These are phyloP conservation scores for Drosophila cognata DNA, from an alignment of 2,888 invertebrate species.

Conservation along the genomic window DNA sequence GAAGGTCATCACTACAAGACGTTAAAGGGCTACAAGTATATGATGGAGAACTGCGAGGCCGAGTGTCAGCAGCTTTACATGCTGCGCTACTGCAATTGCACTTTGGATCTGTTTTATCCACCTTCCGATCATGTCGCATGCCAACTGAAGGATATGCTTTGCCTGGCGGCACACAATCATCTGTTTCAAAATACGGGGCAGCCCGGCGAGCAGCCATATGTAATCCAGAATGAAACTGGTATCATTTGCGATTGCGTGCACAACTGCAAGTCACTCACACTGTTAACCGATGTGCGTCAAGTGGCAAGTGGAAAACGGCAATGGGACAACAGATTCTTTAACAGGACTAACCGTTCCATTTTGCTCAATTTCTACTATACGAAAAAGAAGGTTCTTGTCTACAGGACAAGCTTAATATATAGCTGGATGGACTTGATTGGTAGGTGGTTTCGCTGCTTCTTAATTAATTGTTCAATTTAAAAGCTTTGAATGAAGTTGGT, in stretches of 20 bases:
- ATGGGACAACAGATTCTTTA: not conserved
- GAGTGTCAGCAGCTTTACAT: slow-evolving; percentile 80
- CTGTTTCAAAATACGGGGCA: slow-evolving; percentile 62
- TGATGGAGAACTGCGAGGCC: slow-evolving; percentile 77
- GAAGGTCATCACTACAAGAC: slow-evolving; percentile 60
- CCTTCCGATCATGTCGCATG: slow-evolving; percentile 70
- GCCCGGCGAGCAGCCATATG: slow-evolving; percentile 66
- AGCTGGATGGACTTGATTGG: slow-evolving; percentile 85
- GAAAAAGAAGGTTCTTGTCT: slow-evolving; percentile 81
- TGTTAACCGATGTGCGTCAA: slow-evolving; percentile 64
- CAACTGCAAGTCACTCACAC: slow-evolving; percentile 80
- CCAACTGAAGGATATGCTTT: slow-evolving; percentile 72
- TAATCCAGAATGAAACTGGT: slow-evolving; percentile 57
- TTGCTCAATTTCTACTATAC: slow-evolving; percentile 84
- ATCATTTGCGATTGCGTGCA: slow-evolving; percentile 81
- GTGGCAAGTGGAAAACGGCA: slow-evolving; percentile 37
- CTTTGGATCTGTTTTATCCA: slow-evolving; percentile 80
- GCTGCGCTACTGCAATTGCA: slow-evolving; percentile 79
- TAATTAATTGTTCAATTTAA: not conserved
- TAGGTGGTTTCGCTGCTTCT: slow-evolving; percentile 49
- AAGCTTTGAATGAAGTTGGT: not conserved
- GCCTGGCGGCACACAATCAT: slow-evolving; percentile 73
- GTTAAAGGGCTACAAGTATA: slow-evolving; percentile 73
- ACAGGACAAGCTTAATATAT: slow-evolving; percentile 84
- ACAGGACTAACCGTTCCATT: slow-evolving; percentile 40